Evolutionary conservation across 2,113 vertebrate genomes (phyloP).

Genomic region (Anas platyrhynchos): DNA sequence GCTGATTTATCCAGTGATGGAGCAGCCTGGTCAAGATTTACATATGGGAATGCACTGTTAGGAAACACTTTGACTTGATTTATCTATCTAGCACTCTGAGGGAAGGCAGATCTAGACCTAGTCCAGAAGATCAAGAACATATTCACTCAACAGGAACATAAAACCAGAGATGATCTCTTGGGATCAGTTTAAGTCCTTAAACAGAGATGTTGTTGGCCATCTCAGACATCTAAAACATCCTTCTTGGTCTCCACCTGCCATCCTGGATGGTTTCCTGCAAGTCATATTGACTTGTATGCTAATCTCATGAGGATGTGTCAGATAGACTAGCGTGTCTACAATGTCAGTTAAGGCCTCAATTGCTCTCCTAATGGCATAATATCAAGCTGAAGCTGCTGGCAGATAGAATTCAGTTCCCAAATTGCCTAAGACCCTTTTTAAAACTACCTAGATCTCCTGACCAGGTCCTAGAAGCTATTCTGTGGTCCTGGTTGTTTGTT

Average conservation of each 20-base stretch:
- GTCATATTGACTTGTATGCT: not conserved
- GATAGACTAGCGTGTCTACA: not conserved
- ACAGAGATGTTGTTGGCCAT: not conserved
- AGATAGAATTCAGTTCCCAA: not conserved
- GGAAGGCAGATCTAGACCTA: conserved; percentile 14
- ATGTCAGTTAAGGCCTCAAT: not conserved
- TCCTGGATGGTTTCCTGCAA: not conserved
- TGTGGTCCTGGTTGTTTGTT: not conserved
- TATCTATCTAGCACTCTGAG: conserved; percentile 51
- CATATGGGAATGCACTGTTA: conserved; percentile 50
- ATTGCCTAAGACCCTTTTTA: not conserved
- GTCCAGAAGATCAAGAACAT: conserved; percentile 1
- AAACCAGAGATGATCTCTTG: not conserved
- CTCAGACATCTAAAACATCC: not conserved
- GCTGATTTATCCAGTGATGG: conserved; percentile 27
- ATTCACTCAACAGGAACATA: not conserved
- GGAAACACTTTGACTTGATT: conserved; percentile 16
- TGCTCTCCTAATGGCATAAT: not conserved
- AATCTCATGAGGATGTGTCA: not conserved
- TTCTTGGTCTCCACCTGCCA: not conserved
- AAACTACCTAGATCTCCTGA: not conserved
- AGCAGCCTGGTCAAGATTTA: conserved; percentile 38
- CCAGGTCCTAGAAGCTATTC: not conserved
- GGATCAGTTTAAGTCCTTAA: not conserved
- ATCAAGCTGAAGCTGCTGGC: not conserved